phyloP scores from a whole-genome alignment of 2,888 invertebrate genomes.

The Aelia acuminata region DNA sequence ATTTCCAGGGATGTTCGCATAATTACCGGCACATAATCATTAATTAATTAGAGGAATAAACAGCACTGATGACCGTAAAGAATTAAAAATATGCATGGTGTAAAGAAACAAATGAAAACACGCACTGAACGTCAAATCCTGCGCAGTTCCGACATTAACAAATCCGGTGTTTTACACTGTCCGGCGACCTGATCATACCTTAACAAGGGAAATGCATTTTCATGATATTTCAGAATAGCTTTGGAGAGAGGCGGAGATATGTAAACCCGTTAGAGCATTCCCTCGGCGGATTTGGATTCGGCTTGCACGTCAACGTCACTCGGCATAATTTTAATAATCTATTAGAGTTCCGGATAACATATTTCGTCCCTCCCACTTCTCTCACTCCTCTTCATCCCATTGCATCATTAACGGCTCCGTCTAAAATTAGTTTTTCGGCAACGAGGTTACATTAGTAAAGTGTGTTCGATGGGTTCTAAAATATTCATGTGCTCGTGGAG shows the following conservation, averaged over 20 bases:
- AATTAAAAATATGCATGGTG: not conserved
- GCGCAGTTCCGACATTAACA: slow-evolving; percentile 15
- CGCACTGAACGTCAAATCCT: not conserved
- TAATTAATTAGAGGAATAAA: not conserved
- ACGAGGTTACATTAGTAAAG: not conserved
- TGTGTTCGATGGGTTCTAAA: not conserved
- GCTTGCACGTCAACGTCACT: not conserved
- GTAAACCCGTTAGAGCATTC: not conserved
- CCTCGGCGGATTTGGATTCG: not conserved
- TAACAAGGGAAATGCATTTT: slow-evolving; percentile 41
- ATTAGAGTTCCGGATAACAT: slow-evolving; percentile 9
- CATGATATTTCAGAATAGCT: slow-evolving; percentile 39
- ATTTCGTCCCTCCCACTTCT: too few relatives aligned
- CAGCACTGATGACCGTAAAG: not conserved
- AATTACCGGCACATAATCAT: not conserved
- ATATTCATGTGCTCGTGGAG: not conserved
- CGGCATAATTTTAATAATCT: slow-evolving; percentile 1
- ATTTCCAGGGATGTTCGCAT: not conserved
- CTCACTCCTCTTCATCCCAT: too few relatives aligned
- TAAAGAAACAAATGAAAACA: slow-evolving; percentile 7
- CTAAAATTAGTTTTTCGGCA: slow-evolving; percentile 24
- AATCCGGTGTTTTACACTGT: slow-evolving; percentile 27
- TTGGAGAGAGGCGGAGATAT: slow-evolving; percentile 1
- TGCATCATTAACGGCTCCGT: not conserved
- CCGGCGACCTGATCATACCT: slow-evolving; percentile 1